Base-by-base conservation (phyloP, 2,797 vertebrate genomes). In the Gymnothorax reevesii region DNA sequence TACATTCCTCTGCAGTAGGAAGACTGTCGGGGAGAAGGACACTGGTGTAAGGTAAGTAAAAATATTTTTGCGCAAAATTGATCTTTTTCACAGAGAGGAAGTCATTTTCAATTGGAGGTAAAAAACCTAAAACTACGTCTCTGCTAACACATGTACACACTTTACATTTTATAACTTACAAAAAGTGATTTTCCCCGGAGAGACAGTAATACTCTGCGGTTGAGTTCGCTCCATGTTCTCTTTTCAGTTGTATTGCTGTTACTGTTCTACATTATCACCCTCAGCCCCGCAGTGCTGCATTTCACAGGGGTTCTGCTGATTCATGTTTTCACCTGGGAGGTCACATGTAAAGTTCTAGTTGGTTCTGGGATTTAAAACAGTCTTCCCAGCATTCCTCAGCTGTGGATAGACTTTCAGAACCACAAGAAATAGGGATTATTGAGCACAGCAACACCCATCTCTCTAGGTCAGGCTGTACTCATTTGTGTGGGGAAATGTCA, bases 11-110 rank as follows among this genome's bases (percentile, higher is more conserved):
- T 94, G 95, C 95, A 94, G 84, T 94, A 96, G 96, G 96, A 97
- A 97, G 96, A 98, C 97, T 90, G 95, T 95, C 97, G 97, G 95
- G 98, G 94, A 97, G 97, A 97, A 95, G 12, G 17, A 95, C 95
- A 94, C 93, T 95, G 59, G 90, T 89, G 92, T 90, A 88, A 90
- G 91, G 88, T 91, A 88, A 88, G 82, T 54, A 85, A 69, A 93
- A 92, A 90, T 49, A 55, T 86, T 82, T 85, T 71, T 12, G 15
- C 27, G 66, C 27, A 71, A 33, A 71, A 71, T 12, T 71, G 3
- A 71, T 3, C 22, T 71, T 12, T 25, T 71, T 71, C n/a, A 71
- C n/a, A 25, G n/a, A 9, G 25, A 33, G 66, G 10, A 27, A 27
- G 25, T 71, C 27, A 2, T 71, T 25, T 22, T 10, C n/a, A 8